These are phyloP conservation scores for Tipula helvola DNA, from an alignment of 2,888 invertebrate genomes.

Conservation along the genomic window DNA sequence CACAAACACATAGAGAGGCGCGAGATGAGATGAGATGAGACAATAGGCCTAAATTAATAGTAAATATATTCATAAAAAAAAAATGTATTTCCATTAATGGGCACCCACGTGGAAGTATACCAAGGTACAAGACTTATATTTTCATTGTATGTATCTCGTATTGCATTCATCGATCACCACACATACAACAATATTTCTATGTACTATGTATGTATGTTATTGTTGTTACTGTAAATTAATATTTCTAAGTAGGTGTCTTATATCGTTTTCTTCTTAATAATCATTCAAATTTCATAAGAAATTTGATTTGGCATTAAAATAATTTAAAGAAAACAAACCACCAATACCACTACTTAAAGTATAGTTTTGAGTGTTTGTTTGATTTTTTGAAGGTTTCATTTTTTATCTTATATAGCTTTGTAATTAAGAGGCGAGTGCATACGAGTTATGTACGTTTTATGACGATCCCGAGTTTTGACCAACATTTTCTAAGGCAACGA, in stretches of 20 bases:
- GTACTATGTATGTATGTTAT: background rate
- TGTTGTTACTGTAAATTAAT: background rate
- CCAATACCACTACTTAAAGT: background rate
- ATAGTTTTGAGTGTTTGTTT: background rate
- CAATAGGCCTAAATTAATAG: background rate
- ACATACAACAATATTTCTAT: background rate
- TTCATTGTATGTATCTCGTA: background rate
- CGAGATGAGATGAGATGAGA: background rate
- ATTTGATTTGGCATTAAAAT: background rate
- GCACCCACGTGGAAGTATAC: background rate
- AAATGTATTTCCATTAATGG: background rate
- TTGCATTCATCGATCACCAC: background rate
- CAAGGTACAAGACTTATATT: background rate
- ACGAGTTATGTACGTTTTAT: background rate
- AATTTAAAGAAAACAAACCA: background rate
- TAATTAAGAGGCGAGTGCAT: background rate
- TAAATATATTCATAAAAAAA: background rate
- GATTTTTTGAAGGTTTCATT: background rate
- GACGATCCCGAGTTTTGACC: background rate
- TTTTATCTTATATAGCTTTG: background rate
- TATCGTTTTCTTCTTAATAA: conserved; percentile 4
- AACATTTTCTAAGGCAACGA: background rate
- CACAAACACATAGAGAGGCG: background rate
- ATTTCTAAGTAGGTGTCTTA: background rate
- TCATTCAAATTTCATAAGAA: background rate